A percentile compares a stretch with the other conserved stretches of the same genome.
These are phyloP conservation scores for Megaceryle alcyon DNA, from an alignment of 2,797 vertebrate species.

Conservation along the genomic window DNA sequence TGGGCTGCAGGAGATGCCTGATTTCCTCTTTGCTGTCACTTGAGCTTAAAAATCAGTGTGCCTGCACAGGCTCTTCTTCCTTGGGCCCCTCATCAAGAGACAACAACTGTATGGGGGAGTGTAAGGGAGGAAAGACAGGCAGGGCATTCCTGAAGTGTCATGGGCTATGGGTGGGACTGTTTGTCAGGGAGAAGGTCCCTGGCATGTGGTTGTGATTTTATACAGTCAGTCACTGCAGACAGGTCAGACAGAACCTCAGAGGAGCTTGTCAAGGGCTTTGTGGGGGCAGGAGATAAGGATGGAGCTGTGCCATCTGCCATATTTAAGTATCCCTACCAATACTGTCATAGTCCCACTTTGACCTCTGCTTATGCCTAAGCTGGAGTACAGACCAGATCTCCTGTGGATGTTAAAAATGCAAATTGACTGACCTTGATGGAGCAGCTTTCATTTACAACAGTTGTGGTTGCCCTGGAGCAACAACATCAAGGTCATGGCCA, in stretches of 20 bases:
- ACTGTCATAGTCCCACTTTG: not conserved
- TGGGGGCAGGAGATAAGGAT: not conserved
- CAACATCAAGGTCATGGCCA: accelerated
- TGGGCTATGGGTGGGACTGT: not conserved
- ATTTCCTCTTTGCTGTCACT: not conserved
- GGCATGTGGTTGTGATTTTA: not conserved
- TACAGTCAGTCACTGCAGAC: not conserved
- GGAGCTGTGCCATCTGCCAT: not conserved
- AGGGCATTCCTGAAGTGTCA: not conserved
- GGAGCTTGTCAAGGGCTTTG: not conserved
- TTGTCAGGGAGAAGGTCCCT: not conserved
- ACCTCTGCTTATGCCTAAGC: not conserved
- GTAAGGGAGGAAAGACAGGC: not conserved
- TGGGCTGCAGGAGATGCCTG: not conserved
- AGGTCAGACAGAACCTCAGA: not conserved
- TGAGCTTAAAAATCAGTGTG: not conserved
- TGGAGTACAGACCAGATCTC: not conserved
- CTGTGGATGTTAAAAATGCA: not conserved
- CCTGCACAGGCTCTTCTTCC: not conserved
- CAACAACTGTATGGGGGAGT: not conserved
- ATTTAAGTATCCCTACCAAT: not conserved
- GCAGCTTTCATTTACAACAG: not conserved
- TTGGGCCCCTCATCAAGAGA: not conserved
- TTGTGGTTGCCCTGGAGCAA: not conserved
- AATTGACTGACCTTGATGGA: not conserved